Conservation (phyloP, 2,888 invertebrate genomes). For the Calliphora vomitoria region DNA sequence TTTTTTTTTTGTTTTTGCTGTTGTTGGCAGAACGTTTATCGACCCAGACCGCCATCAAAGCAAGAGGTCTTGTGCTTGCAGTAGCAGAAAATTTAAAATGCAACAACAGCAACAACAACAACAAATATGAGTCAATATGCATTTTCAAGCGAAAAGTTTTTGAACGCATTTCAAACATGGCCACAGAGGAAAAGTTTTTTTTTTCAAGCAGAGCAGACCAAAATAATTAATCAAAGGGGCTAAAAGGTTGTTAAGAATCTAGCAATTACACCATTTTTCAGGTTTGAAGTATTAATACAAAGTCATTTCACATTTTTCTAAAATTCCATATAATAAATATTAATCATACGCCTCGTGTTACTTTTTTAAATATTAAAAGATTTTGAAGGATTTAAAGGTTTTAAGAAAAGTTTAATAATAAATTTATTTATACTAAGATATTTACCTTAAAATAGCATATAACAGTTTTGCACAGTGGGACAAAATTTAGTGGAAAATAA, state of each 20-base stretch:
- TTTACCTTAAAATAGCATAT: too few species aligned
- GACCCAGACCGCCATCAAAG: constrained; percentile 76
- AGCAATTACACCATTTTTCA: too few species aligned
- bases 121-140: constrained; percentile 56
- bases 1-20: not conserved
- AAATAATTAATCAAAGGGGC: not conserved
- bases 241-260: not conserved
- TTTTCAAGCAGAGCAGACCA: not conserved
- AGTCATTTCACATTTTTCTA: too few species aligned
- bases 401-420: too few species aligned
- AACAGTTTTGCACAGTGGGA: too few species aligned
- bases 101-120: constrained; percentile 26
- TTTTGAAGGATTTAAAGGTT: too few species aligned
- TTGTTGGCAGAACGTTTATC: constrained; percentile 65
- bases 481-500: too few species aligned
- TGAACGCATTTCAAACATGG: constrained; percentile 42
- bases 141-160: constrained; percentile 53
- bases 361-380: too few species aligned
- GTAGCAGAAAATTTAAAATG: constrained; percentile 59
- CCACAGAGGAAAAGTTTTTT: constrained; percentile 8
- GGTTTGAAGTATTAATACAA: not conserved
- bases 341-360: too few species aligned
- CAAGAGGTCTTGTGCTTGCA: constrained; percentile 73
- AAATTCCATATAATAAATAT: too few species aligned
- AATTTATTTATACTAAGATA: too few species aligned